phyloP scores from a whole-genome alignment of 2,888 invertebrate genomes.

The Latheticus oryzae region DNA sequence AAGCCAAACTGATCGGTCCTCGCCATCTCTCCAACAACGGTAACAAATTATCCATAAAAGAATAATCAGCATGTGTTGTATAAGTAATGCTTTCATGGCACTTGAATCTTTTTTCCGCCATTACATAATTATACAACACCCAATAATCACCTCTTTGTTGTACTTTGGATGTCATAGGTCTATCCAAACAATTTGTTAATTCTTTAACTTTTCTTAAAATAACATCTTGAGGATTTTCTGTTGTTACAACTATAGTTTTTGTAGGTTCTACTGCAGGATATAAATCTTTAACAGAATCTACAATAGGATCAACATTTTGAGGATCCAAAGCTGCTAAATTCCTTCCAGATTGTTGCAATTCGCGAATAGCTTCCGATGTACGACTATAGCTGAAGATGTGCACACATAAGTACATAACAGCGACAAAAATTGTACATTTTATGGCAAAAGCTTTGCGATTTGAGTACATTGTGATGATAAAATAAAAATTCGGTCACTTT shows the following conservation, averaged over 20 bases:
- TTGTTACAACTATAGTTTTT: conserved; percentile 26
- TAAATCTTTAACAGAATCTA: conserved; percentile 26
- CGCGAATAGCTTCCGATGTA: conserved; percentile 56
- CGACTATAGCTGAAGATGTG: conserved; percentile 59
- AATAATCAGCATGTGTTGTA: conserved; percentile 92
- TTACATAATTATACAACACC: conserved; percentile 89
- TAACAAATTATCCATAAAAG: conserved; percentile 89
- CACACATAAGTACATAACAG: conserved; percentile 57
- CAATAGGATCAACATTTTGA: conserved; percentile 26
- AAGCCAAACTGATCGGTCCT: conserved; percentile 87
- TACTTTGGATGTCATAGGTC: conserved; percentile 60
- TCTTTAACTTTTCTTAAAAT: conserved; percentile 56
- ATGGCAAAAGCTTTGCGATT: conserved; percentile 58
- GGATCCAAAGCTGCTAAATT: conserved; percentile 63
- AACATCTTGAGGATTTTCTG: conserved; percentile 19
- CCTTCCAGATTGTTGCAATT: conserved; percentile 65
- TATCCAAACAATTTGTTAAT: conserved; percentile 62
- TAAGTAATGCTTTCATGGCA: conserved; percentile 91
- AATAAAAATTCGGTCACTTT: conserved; percentile 5
- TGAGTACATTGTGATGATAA: conserved; percentile 55
- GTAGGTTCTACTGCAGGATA: conserved; percentile 37
- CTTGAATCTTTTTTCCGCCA: conserved; percentile 73
- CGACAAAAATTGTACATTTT: conserved; percentile 57
- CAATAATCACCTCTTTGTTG: conserved; percentile 73
- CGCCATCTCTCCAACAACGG: conserved; percentile 88